A percentile compares a stretch with the other conserved stretches of the same genome.
These are phyloP conservation scores for Cervus canadensis DNA, from an alignment of 2,113 vertebrate genomes.

Conservation along the genomic window DNA sequence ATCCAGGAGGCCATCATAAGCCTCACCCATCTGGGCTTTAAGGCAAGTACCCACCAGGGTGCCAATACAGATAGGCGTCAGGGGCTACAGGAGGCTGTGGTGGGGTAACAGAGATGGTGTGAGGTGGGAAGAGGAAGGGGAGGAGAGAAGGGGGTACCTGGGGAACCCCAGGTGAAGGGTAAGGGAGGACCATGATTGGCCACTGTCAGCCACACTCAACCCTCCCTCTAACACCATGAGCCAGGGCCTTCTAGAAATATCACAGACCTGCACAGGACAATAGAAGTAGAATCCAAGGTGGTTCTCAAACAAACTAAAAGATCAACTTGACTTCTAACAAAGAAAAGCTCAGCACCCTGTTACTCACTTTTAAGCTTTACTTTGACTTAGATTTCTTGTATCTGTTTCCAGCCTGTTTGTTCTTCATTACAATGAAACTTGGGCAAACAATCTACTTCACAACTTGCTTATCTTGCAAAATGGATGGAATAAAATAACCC, in stretches of 20 bases:
- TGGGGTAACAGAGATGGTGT: neutral
- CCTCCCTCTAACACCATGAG: neutral
- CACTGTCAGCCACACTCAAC: neutral
- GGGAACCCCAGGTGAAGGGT: too few species aligned
- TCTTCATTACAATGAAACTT: neutral
- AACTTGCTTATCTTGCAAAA: neutral
- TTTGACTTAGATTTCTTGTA: neutral
- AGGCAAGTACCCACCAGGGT: neutral
- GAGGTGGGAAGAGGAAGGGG: neutral
- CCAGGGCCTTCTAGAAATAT: neutral
- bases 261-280: too few species aligned
- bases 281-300: neutral
- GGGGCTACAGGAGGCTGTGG: neutral
- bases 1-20: neutral
- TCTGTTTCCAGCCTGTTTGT: neutral
- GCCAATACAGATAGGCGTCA: accelerated
- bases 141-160: too few species aligned
- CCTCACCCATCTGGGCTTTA: neutral
- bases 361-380: neutral
- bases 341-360: neutral
- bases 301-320: neutral
- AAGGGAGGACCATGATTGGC: neutral
- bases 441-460: neutral
- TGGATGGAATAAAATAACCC: neutral
- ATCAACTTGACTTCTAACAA: neutral